Percentiles rank a stretch among this genome's conserved stretches.
These are phyloP conservation scores for Gambusia affinis DNA, from an alignment of 2,113 vertebrate genomes.

Conservation along the genomic window DNA sequence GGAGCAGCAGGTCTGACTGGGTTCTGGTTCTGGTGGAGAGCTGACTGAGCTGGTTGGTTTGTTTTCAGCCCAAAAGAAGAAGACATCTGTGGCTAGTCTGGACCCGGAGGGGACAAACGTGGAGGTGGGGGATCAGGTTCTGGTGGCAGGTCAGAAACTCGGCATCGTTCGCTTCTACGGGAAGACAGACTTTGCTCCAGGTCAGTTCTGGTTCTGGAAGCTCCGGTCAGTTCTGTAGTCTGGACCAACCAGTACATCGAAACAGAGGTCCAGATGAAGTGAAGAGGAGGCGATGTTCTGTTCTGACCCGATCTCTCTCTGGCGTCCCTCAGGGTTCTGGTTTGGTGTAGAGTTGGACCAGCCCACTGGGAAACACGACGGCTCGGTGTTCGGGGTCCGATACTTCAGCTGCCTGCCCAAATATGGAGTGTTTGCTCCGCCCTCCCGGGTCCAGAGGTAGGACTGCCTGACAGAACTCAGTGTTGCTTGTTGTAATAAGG, in stretches of 20 bases:
- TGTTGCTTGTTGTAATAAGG: neutral
- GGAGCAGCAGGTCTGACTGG: fast-evolving
- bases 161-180: conserved; percentile 88
- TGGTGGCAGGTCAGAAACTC: conserved; percentile 90
- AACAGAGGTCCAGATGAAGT: neutral
- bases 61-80: conserved; percentile 82
- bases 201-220: conserved; percentile 53
- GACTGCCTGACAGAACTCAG: neutral
- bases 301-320: conserved; percentile 3
- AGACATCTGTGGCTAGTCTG: conserved; percentile 82
- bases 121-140: conserved; percentile 89
- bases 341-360: conserved; percentile 90
- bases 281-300: neutral
- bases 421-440: conserved; percentile 92
- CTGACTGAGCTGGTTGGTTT: neutral
- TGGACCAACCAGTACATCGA: neutral
- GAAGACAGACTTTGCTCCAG: conserved; percentile 93
- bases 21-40: neutral
- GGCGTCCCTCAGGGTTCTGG: conserved; percentile 85
- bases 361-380: conserved; percentile 90
- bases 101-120: conserved; percentile 87
- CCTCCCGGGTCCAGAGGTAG: conserved; percentile 90
- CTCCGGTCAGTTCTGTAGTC: conserved; percentile 53
- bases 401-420: conserved; percentile 89
- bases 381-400: conserved; percentile 90